Base-by-base conservation (phyloP, 1,140 invertebrate genomes). In the Caenorhabditis inopinata region DNA sequence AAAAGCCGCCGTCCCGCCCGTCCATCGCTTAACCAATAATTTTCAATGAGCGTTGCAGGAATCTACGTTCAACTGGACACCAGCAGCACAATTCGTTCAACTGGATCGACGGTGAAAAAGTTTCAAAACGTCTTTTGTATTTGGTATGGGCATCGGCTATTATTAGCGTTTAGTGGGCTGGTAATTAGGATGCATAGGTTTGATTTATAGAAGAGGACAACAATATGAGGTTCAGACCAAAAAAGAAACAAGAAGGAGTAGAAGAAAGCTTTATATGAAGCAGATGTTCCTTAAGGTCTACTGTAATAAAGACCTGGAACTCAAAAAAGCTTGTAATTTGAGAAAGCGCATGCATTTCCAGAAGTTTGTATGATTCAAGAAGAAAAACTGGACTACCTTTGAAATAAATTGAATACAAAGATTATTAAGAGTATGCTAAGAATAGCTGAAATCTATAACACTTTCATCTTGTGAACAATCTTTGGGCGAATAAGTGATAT, bases 161-260 rank as follows among this genome's bases (percentile, higher is more conserved):
- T 68, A 68, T 68, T 68, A 68, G 58, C 58, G 32, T 68, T 68
- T 68, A 68, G 58, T 68, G 58, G 29, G 58, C 25, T 58, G 51
- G 58, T 68, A 68, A 68, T 68, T 68, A 42, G 32, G 58, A 68
- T 68, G 32, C 32, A 68, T 38, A 18, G 32, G 32, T 68, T 38
- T 68, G 58, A 68, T 68, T 68, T 68, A 68, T 68, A 68, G 58
- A 42, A 68, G 32, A 38, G 29, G 58, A 68, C 58, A 68, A 7
- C 38, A 29, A 51, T 23, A 51, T 51, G 48, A 51, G 25, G 51
- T 4, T 25, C 27, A 29, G 25, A 6, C 12, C n/a, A 32, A 25
- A 58, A 16, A 16, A 32, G n/a, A 16, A 58, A 16, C 25, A 1
- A 21, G 27, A 16, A 29, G 7, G 16, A 32, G 4, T 29, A 58